Percentiles rank a stretch among this genome's conserved stretches.
phyloP scores from a whole-genome alignment of 2,888 invertebrate genomes.

The Drosophila anomelani region DNA sequence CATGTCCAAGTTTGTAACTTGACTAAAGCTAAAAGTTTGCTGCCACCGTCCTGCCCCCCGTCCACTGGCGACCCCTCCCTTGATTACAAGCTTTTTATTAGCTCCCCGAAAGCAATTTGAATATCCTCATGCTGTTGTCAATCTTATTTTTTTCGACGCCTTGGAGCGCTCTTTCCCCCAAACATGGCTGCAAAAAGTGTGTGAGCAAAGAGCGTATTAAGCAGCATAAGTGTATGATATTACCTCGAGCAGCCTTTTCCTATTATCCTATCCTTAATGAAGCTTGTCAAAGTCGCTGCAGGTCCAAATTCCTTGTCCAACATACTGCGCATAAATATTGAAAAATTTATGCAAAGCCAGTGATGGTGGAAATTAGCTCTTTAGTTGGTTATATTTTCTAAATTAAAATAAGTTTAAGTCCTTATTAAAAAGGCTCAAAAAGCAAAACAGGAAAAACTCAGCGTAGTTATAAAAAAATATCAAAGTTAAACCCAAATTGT shows the following conservation, averaged over 20 bases:
- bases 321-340: neutral
- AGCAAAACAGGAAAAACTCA: neutral
- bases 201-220: conserved; percentile 32
- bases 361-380: neutral
- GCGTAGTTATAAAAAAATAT: neutral
- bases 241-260: conserved; percentile 12
- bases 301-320: neutral
- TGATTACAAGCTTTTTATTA: conserved; percentile 76
- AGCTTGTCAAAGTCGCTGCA: neutral
- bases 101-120: conserved; percentile 75
- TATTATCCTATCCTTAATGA: conserved; percentile 1
- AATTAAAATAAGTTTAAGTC: too few relatives aligned
- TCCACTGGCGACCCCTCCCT: conserved; percentile 45
- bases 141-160: conserved; percentile 61
- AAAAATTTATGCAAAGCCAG: too few relatives aligned
- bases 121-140: conserved; percentile 70
- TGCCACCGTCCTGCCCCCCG: conserved; percentile 15
- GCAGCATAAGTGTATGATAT: conserved; percentile 63
- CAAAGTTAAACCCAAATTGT: neutral
- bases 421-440: too few relatives aligned
- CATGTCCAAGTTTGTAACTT: conserved; percentile 71
- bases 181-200: conserved; percentile 23
- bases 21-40: conserved; percentile 56
- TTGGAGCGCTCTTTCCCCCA: conserved; percentile 43
- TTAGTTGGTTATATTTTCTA: neutral